A percentile compares a stretch with the other conserved stretches of the same genome.
These are phyloP conservation scores for Ommatoiulus sabulosus DNA, from an alignment of 2,888 invertebrate genomes.

Conservation along the genomic window DNA sequence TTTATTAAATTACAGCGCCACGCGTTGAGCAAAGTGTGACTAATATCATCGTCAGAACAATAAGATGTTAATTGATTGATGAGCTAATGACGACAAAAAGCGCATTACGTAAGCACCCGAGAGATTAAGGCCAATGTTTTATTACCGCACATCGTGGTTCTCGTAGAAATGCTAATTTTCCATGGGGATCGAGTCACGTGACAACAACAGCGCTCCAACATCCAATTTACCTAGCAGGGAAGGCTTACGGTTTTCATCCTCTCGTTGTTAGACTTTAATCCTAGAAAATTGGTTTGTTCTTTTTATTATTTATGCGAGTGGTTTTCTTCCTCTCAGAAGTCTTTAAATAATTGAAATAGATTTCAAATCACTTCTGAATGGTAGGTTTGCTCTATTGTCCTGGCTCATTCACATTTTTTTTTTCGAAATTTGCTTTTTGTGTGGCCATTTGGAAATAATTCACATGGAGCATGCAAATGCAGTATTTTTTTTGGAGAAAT, in stretches of 20 bases:
- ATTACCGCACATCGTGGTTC: not conserved
- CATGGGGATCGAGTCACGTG: not conserved
- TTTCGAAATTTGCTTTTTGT: constrained; percentile 2
- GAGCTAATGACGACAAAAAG: constrained; percentile 46
- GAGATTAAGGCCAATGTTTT: constrained; percentile 50
- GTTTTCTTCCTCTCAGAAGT: not conserved
- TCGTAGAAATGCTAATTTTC: constrained; percentile 27
- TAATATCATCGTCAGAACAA: constrained; percentile 49
- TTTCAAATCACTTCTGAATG: not conserved
- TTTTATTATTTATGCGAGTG: constrained; percentile 37
- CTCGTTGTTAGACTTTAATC: not conserved
- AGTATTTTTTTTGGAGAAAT: not conserved
- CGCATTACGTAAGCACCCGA: constrained; percentile 47
- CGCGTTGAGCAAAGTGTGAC: not conserved
- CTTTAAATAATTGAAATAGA: constrained; percentile 25
- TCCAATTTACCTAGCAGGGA: not conserved
- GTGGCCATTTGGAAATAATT: not conserved
- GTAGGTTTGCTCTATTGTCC: not conserved
- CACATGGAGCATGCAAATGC: not conserved
- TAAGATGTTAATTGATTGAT: constrained; percentile 53
- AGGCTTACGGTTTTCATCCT: not conserved
- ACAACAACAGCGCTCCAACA: not conserved
- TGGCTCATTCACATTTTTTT: not conserved
- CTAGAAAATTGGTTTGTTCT: not conserved
- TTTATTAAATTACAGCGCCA: constrained; percentile 26